Evolutionary conservation across 2,888 invertebrate genomes (phyloP), one percentile per base, ranked within the genome.

Genomic region (Blomia tropicalis): DNA sequence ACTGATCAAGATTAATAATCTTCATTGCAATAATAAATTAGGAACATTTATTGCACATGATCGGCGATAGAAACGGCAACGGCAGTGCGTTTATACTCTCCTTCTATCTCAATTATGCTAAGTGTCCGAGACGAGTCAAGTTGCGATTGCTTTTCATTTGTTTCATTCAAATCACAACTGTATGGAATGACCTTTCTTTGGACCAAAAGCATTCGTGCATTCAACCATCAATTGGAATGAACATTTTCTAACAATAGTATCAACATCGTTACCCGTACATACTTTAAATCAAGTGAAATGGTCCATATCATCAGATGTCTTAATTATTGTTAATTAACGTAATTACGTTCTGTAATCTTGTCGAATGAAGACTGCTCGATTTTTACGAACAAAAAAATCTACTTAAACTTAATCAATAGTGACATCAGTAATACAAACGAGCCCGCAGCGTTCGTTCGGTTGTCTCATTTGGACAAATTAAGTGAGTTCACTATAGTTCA

Each of bases 51-150:
- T 47, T 47, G 51, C 7, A 27, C 22, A 27, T 14, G 51, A 47
- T 14, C 22, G 17, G 36, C 36, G 36, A 7, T 36, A n/a, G n/a
- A n/a, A n/a, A n/a, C n/a, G 41, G 14, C 41, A 41, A 17, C n/a
- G 51, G 51, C 23, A 47, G 23, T 47, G 51, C n/a, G 51, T 47
- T 7, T 14, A n/a, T 22, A n/a, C n/a, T 7, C n/a, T n/a, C n/a
- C n/a, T n/a, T n/a, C n/a, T n/a, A n/a, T n/a, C 23, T n/a, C 51
- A 47, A 47, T 47, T 47, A 47, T 47, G 51, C 51, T 47, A 47
- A 47, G 51, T 47, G 51, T 27, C 14, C 36, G 7, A n/a, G n/a
- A n/a, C n/a, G n/a, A n/a, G n/a, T n/a, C n/a, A n/a, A n/a, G n/a
- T n/a, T n/a, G n/a, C n/a, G n/a, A n/a, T n/a, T n/a, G n/a, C n/a